Conservation (phyloP, 2,888 invertebrate genomes). For the Neoscelio sp. region DNA sequence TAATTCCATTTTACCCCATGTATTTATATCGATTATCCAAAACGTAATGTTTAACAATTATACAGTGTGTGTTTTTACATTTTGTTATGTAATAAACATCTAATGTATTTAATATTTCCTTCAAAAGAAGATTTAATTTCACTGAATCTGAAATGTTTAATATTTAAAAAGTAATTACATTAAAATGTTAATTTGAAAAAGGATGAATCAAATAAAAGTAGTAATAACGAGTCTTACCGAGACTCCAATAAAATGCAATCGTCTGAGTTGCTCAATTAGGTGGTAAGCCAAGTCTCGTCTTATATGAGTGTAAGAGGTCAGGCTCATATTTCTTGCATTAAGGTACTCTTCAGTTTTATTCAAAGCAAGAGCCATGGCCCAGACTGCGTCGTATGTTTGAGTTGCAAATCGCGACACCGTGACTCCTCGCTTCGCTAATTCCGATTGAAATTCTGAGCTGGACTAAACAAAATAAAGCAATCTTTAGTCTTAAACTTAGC, state of each 20-base stretch:
- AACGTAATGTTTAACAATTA: too few relatives aligned
- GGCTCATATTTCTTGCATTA: constrained; percentile 81
- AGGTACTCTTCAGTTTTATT: constrained; percentile 86
- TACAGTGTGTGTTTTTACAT: neutral
- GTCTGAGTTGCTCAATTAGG: constrained; percentile 89
- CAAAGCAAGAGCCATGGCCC: constrained; percentile 93
- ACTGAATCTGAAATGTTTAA: neutral
- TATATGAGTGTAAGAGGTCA: constrained; percentile 89
- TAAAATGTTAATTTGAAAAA: constrained; percentile 47
- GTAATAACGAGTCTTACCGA: constrained; percentile 87
- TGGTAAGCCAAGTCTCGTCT: constrained; percentile 89
- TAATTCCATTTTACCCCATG: too few relatives aligned
- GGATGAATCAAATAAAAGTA: constrained; percentile 10
- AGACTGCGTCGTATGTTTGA: constrained; percentile 95
- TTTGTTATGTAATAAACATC: neutral
- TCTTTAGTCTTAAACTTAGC: too few relatives aligned
- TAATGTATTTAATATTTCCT: too few relatives aligned
- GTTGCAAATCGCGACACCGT: constrained; percentile 88
- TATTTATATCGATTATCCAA: too few relatives aligned
- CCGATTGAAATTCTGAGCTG: constrained; percentile 86
- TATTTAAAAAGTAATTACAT: constrained; percentile 14
- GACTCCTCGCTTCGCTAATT: constrained; percentile 85
- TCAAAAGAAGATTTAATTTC: too few relatives aligned
- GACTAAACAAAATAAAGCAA: too few relatives aligned
- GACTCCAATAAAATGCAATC: constrained; percentile 91